phyloP scores from a whole-genome alignment of 2,113 vertebrate genomes.

The Pardalotus punctatus region DNA sequence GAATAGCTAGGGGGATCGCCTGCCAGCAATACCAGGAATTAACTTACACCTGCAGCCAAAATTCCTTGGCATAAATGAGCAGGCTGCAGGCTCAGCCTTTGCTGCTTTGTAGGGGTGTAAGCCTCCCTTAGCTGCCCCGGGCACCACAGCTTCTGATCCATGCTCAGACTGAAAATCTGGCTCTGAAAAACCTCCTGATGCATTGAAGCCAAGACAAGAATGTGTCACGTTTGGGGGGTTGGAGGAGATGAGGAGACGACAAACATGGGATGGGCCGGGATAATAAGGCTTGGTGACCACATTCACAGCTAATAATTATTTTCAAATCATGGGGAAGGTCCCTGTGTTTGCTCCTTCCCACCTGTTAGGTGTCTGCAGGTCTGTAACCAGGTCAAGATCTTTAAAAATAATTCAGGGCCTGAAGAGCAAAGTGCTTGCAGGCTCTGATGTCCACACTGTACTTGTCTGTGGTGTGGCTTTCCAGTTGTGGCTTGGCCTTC shows the following conservation, averaged over 20 bases:
- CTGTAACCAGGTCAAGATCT: neutral
- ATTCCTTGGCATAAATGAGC: neutral
- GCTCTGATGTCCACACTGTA: neutral
- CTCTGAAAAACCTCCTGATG: neutral
- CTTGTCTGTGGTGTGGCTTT: neutral
- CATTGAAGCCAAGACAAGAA: neutral
- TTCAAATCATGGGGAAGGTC: neutral
- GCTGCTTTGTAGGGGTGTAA: neutral
- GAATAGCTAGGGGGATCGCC: neutral
- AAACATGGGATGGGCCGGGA: neutral
- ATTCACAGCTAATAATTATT: conserved; percentile 12
- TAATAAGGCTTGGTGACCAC: neutral
- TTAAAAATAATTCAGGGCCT: neutral
- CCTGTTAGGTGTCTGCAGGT: neutral
- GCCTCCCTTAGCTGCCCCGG: neutral
- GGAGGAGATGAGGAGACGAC: neutral
- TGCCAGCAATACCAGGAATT: conserved; percentile 20
- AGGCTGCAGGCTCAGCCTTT: neutral
- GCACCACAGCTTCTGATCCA: neutral
- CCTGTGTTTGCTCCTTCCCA: neutral
- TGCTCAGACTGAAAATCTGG: rapidly evolving
- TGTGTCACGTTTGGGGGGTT: neutral
- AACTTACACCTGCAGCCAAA: neutral
- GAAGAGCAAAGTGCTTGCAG: neutral
- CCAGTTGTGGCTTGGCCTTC: neutral